These are phyloP conservation scores for Pollimyrus isidori DNA, from an alignment of 2,113 vertebrate genomes.

Conservation along the genomic window DNA sequence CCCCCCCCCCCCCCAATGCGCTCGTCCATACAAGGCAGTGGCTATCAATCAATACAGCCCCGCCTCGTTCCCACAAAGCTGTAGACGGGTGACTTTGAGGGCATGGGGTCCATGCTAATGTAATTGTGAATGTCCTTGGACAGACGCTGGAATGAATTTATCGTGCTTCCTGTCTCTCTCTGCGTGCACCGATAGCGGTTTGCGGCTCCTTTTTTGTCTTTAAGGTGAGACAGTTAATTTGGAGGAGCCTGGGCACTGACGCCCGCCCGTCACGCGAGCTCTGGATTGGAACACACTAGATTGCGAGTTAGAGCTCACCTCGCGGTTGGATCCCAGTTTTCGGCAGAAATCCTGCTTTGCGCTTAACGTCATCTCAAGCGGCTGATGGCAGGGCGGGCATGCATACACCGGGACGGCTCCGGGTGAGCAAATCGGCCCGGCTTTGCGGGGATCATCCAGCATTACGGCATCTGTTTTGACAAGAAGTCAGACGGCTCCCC, in stretches of 20 bases:
- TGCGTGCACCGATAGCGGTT: neutral
- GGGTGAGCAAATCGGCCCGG: neutral
- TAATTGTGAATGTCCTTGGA: constrained; percentile 36
- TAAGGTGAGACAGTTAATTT: neutral
- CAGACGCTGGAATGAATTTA: constrained; percentile 31
- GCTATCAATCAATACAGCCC: constrained; percentile 38
- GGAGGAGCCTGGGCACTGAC: neutral
- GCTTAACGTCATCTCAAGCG: neutral
- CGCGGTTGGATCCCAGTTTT: neutral
- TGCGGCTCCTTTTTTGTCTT: neutral
- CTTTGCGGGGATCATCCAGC: neutral
- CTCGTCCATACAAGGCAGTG: constrained; percentile 11
- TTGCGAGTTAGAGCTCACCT: neutral
- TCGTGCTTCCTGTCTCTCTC: constrained; percentile 21
- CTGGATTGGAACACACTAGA: neutral
- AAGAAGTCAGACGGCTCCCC: neutral
- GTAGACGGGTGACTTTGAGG: constrained; percentile 38
- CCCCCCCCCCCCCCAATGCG: neutral
- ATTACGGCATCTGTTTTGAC: neutral
- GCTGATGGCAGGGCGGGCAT: too few species aligned
- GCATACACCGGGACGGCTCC: neutral
- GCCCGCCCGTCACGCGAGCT: neutral
- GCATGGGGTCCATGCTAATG: constrained; percentile 41
- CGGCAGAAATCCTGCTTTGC: neutral
- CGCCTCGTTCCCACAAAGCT: constrained; percentile 19